phyloP scores from a whole-genome alignment of 2,797 vertebrate genomes.

The Lacerta agilis region DNA sequence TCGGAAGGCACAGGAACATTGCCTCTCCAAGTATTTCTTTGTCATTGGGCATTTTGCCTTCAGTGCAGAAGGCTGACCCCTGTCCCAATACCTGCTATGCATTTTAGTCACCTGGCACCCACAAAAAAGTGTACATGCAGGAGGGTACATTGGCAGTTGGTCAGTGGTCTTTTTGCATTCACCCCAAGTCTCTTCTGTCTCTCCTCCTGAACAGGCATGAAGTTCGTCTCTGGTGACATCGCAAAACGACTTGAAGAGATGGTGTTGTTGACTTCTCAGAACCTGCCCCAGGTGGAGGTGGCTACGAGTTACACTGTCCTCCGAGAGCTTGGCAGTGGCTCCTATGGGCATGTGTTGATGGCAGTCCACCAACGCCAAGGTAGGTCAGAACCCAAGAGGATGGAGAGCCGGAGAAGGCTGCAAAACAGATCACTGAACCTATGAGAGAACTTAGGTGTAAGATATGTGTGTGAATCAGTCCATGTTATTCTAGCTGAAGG shows the following conservation, averaged over 20 bases:
- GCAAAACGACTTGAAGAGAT: constrained; percentile 81
- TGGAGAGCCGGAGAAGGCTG: background rate
- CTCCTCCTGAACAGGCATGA: background rate
- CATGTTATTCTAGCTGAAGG: background rate
- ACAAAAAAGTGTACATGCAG: background rate
- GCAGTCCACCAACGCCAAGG: constrained; percentile 86
- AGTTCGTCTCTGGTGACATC: constrained; percentile 1
- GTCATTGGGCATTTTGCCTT: background rate
- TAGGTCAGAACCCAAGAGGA: constrained; percentile 65
- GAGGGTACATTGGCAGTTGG: background rate
- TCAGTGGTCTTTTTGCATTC: background rate
- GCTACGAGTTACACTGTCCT: constrained; percentile 84
- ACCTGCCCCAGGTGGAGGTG: constrained; percentile 81
- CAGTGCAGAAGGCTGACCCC: background rate
- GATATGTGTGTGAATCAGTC: background rate
- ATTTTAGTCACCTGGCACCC: background rate
- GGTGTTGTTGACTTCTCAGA: constrained; percentile 85
- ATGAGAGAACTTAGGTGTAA: background rate
- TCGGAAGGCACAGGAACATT: background rate
- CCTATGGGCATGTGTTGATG: constrained; percentile 89
- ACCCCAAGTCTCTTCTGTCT: background rate
- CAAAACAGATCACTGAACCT: background rate
- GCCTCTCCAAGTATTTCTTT: background rate
- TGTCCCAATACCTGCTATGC: background rate
- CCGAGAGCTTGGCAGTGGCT: constrained; percentile 88